Conservation (phyloP, 2,888 invertebrate genomes). For the Stenolophus ochropezus region DNA sequence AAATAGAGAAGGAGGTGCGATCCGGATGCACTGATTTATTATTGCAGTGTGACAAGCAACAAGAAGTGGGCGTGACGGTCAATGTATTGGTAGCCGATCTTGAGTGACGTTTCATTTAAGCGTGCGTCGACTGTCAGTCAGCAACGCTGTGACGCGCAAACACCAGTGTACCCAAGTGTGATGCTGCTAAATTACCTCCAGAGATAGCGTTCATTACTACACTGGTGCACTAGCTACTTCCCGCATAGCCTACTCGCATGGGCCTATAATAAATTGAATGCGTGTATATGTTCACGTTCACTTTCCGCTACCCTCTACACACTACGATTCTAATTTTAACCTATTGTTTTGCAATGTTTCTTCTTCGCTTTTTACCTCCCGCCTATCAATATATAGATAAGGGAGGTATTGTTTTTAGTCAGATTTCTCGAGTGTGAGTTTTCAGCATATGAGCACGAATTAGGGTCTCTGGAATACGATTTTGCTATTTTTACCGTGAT, state of each 20-base stretch:
- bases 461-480: too few relatives aligned
- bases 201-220: conserved; percentile 70
- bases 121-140: conserved; percentile 72
- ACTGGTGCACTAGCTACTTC: conserved; percentile 63
- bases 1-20: conserved; percentile 54
- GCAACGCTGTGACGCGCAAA: conserved; percentile 69
- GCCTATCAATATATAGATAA: too few relatives aligned
- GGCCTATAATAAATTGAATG: conserved; percentile 72
- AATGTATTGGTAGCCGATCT: conserved; percentile 66
- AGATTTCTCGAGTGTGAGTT: too few relatives aligned
- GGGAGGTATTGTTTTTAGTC: too few relatives aligned
- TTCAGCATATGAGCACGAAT: too few relatives aligned
- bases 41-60: conserved; percentile 71
- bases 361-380: too few relatives aligned
- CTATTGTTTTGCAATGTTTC: conserved; percentile 1
- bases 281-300: conserved; percentile 68
- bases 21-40: conserved; percentile 70
- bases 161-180: conserved; percentile 70
- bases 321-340: conserved; percentile 9
- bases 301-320: not conserved
- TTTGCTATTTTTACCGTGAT: too few relatives aligned
- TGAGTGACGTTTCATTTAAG: conserved; percentile 75
- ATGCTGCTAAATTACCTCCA: conserved; percentile 70
- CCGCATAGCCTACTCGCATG: conserved; percentile 67
- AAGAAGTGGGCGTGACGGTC: conserved; percentile 71